Conservation (phyloP, 2,888 invertebrate genomes). For the Willowsia nigromaculata region DNA sequence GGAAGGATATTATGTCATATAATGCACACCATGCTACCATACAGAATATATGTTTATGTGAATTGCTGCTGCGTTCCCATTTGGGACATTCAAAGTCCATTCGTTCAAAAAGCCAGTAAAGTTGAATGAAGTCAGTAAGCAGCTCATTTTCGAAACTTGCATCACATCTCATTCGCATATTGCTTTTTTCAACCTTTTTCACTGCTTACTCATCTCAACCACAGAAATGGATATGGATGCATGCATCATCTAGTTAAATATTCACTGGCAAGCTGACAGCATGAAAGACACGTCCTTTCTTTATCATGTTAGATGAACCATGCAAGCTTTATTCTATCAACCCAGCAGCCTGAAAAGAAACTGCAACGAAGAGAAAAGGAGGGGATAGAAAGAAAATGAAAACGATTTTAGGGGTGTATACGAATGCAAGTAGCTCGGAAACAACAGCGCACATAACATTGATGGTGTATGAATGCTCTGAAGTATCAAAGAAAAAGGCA, state of each 20-base stretch:
- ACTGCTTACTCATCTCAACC: constrained; percentile 56
- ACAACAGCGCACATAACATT: not conserved
- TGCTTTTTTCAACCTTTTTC: not conserved
- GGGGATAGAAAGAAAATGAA: not conserved
- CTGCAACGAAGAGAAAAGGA: not conserved
- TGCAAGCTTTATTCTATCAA: constrained; percentile 47
- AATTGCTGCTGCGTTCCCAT: constrained; percentile 47
- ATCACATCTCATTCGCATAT: not conserved
- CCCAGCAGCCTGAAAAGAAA: not conserved
- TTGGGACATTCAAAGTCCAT: constrained; percentile 50
- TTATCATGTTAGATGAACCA: constrained; percentile 50
- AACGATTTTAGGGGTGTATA: not conserved
- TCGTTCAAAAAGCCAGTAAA: constrained; percentile 23
- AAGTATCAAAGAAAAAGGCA: not conserved
- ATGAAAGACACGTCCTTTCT: constrained; percentile 43
- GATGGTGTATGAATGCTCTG: not conserved
- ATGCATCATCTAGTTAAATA: constrained; percentile 58
- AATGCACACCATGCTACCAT: not conserved
- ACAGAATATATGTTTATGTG: too few species aligned
- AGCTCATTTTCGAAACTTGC: constrained; percentile 47
- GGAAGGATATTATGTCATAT: not conserved
- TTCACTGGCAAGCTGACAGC: constrained; percentile 65
- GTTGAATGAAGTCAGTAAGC: constrained; percentile 34
- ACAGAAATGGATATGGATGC: constrained; percentile 54
- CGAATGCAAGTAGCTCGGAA: not conserved